phyloP scores from a whole-genome alignment of 1,140 invertebrate genomes.

The Drosophila busckii region DNA sequence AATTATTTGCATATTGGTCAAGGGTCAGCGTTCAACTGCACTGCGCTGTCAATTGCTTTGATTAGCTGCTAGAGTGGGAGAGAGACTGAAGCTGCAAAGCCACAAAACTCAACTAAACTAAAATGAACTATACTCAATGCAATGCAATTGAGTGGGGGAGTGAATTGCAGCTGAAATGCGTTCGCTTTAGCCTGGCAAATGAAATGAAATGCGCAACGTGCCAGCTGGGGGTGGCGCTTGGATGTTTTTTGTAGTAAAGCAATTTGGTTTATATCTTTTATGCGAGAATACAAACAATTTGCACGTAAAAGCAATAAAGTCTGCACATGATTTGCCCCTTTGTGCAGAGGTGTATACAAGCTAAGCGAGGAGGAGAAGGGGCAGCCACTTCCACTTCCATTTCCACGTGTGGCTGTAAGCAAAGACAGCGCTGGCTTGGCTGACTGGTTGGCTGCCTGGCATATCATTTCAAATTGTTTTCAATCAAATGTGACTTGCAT shows the following conservation, averaged over 20 bases:
- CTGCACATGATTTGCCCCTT: constrained; percentile 48
- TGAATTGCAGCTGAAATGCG: constrained; percentile 12
- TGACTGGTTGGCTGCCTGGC: constrained; percentile 17
- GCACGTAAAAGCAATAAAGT: constrained; percentile 70
- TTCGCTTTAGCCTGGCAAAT: constrained; percentile 51
- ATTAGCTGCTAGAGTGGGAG: constrained; percentile 25
- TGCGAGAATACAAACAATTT: constrained; percentile 66
- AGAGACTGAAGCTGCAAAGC: neutral
- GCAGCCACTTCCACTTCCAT: constrained; percentile 28
- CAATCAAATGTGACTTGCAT: constrained; percentile 74
- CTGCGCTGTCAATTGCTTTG: constrained; percentile 40
- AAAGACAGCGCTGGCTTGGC: neutral
- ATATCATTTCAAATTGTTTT: constrained; percentile 76
- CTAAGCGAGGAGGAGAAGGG: neutral
- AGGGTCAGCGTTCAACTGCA: constrained; percentile 17
- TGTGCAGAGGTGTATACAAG: constrained; percentile 15
- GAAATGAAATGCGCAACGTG: constrained; percentile 45
- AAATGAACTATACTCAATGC: constrained; percentile 35
- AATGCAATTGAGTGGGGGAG: constrained; percentile 17
- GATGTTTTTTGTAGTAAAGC: constrained; percentile 34
- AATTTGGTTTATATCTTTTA: constrained; percentile 67
- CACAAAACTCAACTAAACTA: neutral
- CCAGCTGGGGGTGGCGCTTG: neutral
- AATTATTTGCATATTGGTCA: constrained; percentile 63
- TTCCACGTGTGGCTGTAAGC: constrained; percentile 6